Percentiles rank a stretch among this genome's conserved stretches.
Evolutionary conservation across 2,888 invertebrate genomes (phyloP).

Genomic region (Spicauda simplicius): DNA sequence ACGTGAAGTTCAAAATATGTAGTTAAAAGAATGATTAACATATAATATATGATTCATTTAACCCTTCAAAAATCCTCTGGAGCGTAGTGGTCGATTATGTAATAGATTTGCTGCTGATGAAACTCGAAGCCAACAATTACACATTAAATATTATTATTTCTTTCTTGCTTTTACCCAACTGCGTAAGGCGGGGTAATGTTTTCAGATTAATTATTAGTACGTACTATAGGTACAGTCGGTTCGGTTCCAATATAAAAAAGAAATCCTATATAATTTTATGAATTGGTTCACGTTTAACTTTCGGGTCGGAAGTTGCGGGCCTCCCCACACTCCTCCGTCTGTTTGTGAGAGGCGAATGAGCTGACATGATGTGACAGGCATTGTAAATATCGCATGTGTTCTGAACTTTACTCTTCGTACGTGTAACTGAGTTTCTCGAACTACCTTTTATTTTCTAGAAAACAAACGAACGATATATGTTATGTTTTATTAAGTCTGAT

Average conservation of each 20-base stretch:
- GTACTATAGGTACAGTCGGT: too few species aligned
- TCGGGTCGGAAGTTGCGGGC: conserved; percentile 5
- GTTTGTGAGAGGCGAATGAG: conserved; percentile 19
- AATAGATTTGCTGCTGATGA: too few species aligned
- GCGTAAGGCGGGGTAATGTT: not conserved
- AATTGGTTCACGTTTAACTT: conserved; percentile 2
- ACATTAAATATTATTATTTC: too few species aligned
- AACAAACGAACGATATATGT: too few species aligned
- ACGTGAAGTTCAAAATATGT: not conserved
- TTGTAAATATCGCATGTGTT: conserved; percentile 5
- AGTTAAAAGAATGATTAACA: too few species aligned
- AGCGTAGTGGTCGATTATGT: too few species aligned
- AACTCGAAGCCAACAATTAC: too few species aligned
- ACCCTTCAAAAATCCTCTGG: too few species aligned
- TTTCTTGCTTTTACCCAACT: too few species aligned
- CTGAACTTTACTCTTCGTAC: not conserved
- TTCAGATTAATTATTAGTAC: not conserved
- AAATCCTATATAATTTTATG: not conserved
- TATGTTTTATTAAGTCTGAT: too few species aligned
- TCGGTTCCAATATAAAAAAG: not conserved
- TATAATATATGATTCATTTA: too few species aligned
- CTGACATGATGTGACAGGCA: conserved; percentile 15
- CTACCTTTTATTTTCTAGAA: too few species aligned
- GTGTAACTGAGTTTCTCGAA: not conserved
- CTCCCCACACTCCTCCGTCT: not conserved